A percentile compares a stretch with the other conserved stretches of the same genome.
Evolutionary conservation across 2,888 invertebrate genomes (phyloP).

Genomic region (Ernsta delagoae): DNA sequence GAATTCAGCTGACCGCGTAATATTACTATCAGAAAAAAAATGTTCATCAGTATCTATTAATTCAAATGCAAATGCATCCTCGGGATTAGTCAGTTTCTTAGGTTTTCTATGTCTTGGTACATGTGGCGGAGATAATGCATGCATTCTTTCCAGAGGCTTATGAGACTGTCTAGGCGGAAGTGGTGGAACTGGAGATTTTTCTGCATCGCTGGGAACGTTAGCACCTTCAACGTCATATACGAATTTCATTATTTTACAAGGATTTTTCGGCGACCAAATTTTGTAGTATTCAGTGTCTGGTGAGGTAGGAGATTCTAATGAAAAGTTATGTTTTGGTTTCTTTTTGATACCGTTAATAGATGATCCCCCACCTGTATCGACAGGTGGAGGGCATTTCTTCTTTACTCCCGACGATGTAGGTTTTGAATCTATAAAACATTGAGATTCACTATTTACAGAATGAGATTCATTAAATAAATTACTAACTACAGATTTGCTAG

Average conservation of each 20-base stretch:
- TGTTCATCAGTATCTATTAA: constrained; percentile 93
- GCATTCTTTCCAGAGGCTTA: constrained; percentile 91
- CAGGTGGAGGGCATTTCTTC: constrained; percentile 84
- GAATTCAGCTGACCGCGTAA: constrained; percentile 71
- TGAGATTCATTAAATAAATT: constrained; percentile 74
- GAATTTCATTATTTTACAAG: constrained; percentile 84
- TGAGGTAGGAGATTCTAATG: constrained; percentile 82
- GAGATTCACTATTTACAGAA: constrained; percentile 79
- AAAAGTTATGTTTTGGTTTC: constrained; percentile 84
- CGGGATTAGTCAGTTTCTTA: constrained; percentile 86
- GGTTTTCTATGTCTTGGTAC: constrained; percentile 88
- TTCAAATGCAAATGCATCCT: constrained; percentile 93
- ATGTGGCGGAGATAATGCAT: constrained; percentile 87
- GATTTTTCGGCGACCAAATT: constrained; percentile 88
- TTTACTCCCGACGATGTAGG: constrained; percentile 79
- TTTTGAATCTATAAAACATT: constrained; percentile 63
- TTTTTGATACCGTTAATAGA: constrained; percentile 86
- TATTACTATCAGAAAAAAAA: constrained; percentile 79
- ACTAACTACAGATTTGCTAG: constrained; percentile 79
- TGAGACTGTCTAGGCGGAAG: constrained; percentile 90
- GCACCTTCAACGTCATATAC: constrained; percentile 81
- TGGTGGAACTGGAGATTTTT: constrained; percentile 89
- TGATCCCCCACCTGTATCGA: constrained; percentile 79
- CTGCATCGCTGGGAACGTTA: constrained; percentile 74
- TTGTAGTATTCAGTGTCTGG: constrained; percentile 88